Percentiles rank a stretch among this genome's conserved stretches.
Evolutionary conservation across 2,888 invertebrate species (phyloP).

Genomic region (Tipula lateralis): DNA sequence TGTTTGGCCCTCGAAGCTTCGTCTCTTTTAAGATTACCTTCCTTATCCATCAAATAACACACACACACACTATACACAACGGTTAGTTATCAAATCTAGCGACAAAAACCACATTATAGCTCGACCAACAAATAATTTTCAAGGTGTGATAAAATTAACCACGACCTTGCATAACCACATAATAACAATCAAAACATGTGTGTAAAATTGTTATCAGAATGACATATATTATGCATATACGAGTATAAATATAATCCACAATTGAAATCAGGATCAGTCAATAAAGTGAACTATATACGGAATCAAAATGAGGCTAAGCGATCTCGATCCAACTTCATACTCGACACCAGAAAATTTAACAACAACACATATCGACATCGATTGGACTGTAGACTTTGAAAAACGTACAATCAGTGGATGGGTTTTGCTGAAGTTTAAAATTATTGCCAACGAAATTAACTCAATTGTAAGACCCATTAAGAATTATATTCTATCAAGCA

Average conservation of each 20-base stretch:
- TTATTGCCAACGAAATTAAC: slow-evolving; percentile 51
- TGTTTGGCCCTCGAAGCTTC: too few relatives aligned
- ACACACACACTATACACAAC: too few relatives aligned
- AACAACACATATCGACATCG: slow-evolving; percentile 60
- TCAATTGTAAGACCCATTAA: slow-evolving; percentile 52
- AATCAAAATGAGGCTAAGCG: slow-evolving; percentile 54
- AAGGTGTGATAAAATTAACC: not conserved
- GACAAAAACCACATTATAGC: not conserved
- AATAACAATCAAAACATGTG: too few relatives aligned
- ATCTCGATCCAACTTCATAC: slow-evolving; percentile 75
- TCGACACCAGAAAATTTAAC: slow-evolving; percentile 68
- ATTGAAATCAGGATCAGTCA: not conserved
- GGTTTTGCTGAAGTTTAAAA: slow-evolving; percentile 59
- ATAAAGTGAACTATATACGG: not conserved
- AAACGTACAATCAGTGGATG: slow-evolving; percentile 63
- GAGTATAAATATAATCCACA: not conserved
- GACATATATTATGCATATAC: not conserved
- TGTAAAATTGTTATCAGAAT: too few relatives aligned
- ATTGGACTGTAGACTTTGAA: slow-evolving; percentile 67
- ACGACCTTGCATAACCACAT: not conserved
- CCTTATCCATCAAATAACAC: too few relatives aligned
- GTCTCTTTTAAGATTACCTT: too few relatives aligned
- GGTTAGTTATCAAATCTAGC: not conserved
- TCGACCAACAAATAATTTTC: not conserved
- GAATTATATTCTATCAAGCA: not conserved